phyloP scores from a whole-genome alignment of 2,113 vertebrate genomes.

The Corythaixoides concolor region DNA sequence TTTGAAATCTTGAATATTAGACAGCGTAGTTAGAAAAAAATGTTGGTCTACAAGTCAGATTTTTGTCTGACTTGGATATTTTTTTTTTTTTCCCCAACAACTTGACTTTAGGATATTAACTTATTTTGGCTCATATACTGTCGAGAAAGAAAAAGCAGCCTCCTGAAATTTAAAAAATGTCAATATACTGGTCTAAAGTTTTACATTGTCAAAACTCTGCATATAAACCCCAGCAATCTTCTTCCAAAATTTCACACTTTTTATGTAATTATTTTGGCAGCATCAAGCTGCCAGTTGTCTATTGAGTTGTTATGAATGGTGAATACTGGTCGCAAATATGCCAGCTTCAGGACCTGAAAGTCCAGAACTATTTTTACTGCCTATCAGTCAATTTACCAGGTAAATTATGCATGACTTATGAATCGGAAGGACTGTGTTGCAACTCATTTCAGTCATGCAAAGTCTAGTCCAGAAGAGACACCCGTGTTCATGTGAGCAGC shows the following conservation, averaged over 20 bases:
- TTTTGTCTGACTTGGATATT: too few species aligned
- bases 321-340: not conserved
- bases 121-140: not conserved
- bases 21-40: not conserved
- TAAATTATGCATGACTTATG: not conserved
- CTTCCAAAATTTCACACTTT: not conserved
- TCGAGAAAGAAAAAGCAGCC: not conserved
- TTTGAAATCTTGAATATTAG: not conserved
- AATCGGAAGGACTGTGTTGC: not conserved
- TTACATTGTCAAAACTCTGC: not conserved
- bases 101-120: not conserved
- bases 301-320: not conserved
- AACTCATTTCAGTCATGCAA: not conserved
- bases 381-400: not conserved
- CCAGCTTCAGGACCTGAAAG: not conserved
- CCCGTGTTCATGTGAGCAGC: fast-evolving
- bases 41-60: not conserved
- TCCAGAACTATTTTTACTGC: not conserved
- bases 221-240: not conserved
- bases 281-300: not conserved
- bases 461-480: not conserved
- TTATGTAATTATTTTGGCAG: not conserved
- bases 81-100: not conserved
- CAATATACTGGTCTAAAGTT: not conserved
- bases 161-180: not conserved